These are phyloP conservation scores for Myotis findleyi DNA, from an alignment of 2,797 vertebrate genomes.

Conservation along the genomic window DNA sequence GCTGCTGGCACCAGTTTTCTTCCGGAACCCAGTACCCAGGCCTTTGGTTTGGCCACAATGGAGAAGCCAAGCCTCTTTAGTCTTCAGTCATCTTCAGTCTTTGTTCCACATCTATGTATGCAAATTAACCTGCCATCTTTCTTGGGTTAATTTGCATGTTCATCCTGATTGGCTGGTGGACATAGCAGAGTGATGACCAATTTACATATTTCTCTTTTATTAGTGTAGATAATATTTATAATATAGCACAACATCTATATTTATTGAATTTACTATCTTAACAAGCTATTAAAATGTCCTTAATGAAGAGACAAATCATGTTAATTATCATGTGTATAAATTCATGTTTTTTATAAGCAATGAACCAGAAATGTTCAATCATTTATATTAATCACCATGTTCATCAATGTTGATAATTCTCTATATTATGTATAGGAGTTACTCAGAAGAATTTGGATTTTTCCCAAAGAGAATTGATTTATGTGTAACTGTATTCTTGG, in stretches of 20 bases:
- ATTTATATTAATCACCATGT: neutral
- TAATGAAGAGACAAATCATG: neutral
- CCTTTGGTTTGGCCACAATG: too few relatives aligned
- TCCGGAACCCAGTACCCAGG: too few relatives aligned
- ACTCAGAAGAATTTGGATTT: neutral
- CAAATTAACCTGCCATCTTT: too few relatives aligned
- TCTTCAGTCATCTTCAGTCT: too few relatives aligned
- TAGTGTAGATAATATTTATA: neutral
- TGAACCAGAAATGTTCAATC: neutral
- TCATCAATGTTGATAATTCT: neutral
- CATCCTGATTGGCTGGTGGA: too few relatives aligned
- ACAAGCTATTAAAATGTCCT: neutral
- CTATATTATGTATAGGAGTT: neutral
- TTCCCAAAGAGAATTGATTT: neutral
- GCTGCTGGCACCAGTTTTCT: too few relatives aligned
- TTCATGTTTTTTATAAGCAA: neutral
- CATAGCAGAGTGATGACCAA: too few relatives aligned
- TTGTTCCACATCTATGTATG: too few relatives aligned
- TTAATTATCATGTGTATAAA: neutral
- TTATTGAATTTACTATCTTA: neutral
- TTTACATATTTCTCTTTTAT: too few relatives aligned
- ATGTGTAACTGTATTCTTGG: neutral
- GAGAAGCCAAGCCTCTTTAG: too few relatives aligned
- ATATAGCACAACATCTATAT: neutral
- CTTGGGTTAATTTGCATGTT: too few relatives aligned